These are phyloP conservation scores for Steinernema feltiae DNA, from an alignment of 1,140 invertebrate genomes.

Conservation along the genomic window DNA sequence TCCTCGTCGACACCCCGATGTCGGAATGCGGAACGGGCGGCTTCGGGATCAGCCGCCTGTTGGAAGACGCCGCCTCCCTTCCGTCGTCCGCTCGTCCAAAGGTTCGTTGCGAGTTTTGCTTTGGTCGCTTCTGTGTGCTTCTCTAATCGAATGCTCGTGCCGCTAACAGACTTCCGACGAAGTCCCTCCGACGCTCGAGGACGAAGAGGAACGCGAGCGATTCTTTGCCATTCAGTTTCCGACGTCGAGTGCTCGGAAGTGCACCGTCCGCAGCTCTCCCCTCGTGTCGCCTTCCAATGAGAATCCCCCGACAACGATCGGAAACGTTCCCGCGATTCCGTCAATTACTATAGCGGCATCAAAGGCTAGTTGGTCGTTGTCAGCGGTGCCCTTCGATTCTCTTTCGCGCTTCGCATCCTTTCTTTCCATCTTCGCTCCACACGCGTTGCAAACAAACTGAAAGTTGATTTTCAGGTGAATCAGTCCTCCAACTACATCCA, in stretches of 20 bases:
- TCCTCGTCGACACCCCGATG: not conserved
- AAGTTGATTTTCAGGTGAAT: not conserved
- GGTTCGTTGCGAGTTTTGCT: not conserved
- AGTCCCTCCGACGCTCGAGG: not conserved
- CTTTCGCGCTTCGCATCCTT: not conserved
- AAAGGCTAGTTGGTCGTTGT: not conserved
- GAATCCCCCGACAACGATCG: not conserved
- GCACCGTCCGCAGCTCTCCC: not conserved
- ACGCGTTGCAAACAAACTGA: not conserved
- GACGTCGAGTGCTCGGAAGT: not conserved
- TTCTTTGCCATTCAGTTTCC: not conserved
- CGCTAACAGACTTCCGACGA: not conserved
- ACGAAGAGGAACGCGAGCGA: not conserved
- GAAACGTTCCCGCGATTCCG: not conserved
- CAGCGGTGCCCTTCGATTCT: not conserved
- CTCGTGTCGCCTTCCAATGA: not conserved
- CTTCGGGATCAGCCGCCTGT: not conserved
- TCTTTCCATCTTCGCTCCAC: not conserved
- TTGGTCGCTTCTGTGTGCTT: not conserved
- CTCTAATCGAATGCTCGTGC: not conserved
- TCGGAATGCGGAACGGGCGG: not conserved
- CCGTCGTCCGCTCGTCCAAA: not conserved
- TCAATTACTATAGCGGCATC: not conserved
- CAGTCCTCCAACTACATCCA: not conserved
- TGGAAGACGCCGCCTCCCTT: not conserved